phyloP scores from a whole-genome alignment of 1,140 invertebrate species.

The Leptonema lineaticorne region DNA sequence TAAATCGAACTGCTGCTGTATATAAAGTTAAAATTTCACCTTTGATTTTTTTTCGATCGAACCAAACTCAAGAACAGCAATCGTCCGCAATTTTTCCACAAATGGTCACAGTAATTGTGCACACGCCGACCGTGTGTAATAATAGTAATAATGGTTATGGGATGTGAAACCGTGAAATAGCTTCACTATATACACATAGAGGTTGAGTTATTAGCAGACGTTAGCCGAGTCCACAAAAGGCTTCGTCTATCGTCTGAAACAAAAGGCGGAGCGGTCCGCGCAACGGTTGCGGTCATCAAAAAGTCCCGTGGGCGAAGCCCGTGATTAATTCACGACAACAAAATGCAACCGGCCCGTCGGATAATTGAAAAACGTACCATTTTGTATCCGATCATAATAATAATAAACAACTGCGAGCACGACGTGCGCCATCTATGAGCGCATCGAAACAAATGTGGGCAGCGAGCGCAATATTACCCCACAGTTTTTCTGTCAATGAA shows the following conservation, averaged over 20 bases:
- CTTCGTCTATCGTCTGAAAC: too few relatives aligned
- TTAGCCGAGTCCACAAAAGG: too few relatives aligned
- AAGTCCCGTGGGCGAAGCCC: constrained; percentile 1
- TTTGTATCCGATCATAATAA: too few relatives aligned
- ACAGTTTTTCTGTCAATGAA: background rate
- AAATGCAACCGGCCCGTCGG: constrained; percentile 3
- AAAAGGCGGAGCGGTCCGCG: background rate
- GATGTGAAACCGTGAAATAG: too few relatives aligned
- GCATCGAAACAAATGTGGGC: background rate
- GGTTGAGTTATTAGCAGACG: too few relatives aligned
- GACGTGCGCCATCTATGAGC: background rate
- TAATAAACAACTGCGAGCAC: background rate
- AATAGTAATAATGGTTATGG: too few relatives aligned
- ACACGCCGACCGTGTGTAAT: too few relatives aligned
- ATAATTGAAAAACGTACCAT: constrained; percentile 15
- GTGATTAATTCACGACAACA: constrained; percentile 11
- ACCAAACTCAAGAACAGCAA: too few relatives aligned
- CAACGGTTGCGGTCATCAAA: background rate
- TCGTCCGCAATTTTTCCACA: too few relatives aligned
- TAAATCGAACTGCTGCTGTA: too few relatives aligned
- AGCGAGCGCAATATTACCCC: background rate
- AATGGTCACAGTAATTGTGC: background rate
- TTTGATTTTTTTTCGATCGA: background rate
- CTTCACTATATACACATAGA: too few relatives aligned
- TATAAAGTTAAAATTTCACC: too few relatives aligned